Evolutionary conservation across 2,888 invertebrate species (phyloP), one percentile per base, ranked within the genome.

Genomic region (Uropetala carovei): DNA sequence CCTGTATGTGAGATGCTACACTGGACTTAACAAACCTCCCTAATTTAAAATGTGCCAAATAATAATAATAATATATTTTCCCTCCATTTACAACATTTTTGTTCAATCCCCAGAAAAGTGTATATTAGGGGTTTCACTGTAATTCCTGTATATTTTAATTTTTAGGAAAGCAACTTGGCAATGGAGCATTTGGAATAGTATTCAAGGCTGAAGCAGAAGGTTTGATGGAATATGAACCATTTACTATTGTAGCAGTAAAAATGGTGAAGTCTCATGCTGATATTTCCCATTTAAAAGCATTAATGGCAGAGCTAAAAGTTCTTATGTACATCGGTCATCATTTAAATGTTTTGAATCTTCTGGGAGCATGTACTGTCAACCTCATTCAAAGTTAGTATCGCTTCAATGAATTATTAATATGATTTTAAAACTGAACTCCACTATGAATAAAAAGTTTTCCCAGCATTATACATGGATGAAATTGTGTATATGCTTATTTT

Each of bases 141-240:
- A 64, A 64, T 64, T 64, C 7, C 3, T 64, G 18, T 16, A 64
- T 64, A 16, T 64, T 4, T 81, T 57, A 11, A 30, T 22, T 91
- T 84, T n/a, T 64, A 92, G 92, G 91, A 10, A 75, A 75, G 57
- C 94, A 95, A 92, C 94, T 96, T 59, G 96, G 96, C 13, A 95
- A 95, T 92, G 96, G 96, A 89, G 96, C 96, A 0, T 96, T 96
- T 94, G 96, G 96, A 43, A 94, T 95, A 92, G 96, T 96, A 56
- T 94, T 96, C 92, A 95, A 95, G 94, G 96, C 95, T 0, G 95
- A 95, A 92, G 95, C 95, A 30, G 60, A 86, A 59, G 60, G 30
- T 2, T 59, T 86, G 13, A 18, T 27, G 16, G 86, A 86, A n/a
- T 94, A 94, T 56, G 94, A 94, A 92, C 59, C 56, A 16, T 89